Percentiles rank a stretch among this genome's conserved stretches.
Evolutionary conservation across 2,797 vertebrate genomes (phyloP).

Genomic region (Avahi laniger): DNA sequence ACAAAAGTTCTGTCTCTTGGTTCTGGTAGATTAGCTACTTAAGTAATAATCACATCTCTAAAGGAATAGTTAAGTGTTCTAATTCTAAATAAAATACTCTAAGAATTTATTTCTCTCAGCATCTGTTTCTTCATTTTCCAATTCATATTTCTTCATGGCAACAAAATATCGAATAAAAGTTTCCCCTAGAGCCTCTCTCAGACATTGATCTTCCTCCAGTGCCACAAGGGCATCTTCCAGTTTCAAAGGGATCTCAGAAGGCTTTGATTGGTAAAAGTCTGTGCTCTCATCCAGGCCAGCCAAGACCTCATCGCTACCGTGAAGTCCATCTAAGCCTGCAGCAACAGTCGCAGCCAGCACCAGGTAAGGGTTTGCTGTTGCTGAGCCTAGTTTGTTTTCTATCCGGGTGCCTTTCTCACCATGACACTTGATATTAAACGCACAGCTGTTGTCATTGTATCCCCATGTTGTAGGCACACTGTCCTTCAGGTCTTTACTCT

Average conservation of each 20-base stretch:
- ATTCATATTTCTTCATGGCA: slow-evolving; percentile 94
- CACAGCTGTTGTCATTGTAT: slow-evolving; percentile 92
- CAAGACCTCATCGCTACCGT: slow-evolving; percentile 83
- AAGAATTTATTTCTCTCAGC: slow-evolving; percentile 94
- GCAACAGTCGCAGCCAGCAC: slow-evolving; percentile 93
- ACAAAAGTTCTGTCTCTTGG: background rate
- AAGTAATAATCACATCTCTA: background rate
- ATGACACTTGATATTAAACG: slow-evolving; percentile 93
- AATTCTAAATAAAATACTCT: slow-evolving; percentile 94
- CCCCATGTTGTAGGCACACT: slow-evolving; percentile 89
- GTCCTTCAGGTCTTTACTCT: slow-evolving; percentile 88
- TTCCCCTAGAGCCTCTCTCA: slow-evolving; percentile 91
- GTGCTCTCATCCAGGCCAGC: slow-evolving; percentile 79
- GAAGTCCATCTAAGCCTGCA: slow-evolving; percentile 93
- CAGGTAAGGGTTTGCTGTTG: slow-evolving; percentile 94
- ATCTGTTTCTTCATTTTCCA: slow-evolving; percentile 93
- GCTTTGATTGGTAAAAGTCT: slow-evolving; percentile 76
- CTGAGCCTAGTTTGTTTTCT: slow-evolving; percentile 94
- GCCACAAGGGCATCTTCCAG: slow-evolving; percentile 92
- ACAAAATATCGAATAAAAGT: slow-evolving; percentile 94
- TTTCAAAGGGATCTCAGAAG: slow-evolving; percentile 89
- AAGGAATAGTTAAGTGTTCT: background rate
- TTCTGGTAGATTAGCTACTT: background rate
- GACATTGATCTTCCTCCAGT: slow-evolving; percentile 88
- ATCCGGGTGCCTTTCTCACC: slow-evolving; percentile 89